Percentiles rank a stretch among this genome's conserved stretches.
Evolutionary conservation across 2,888 invertebrate species (phyloP).

Genomic region (Eremobia ochroleuca): DNA sequence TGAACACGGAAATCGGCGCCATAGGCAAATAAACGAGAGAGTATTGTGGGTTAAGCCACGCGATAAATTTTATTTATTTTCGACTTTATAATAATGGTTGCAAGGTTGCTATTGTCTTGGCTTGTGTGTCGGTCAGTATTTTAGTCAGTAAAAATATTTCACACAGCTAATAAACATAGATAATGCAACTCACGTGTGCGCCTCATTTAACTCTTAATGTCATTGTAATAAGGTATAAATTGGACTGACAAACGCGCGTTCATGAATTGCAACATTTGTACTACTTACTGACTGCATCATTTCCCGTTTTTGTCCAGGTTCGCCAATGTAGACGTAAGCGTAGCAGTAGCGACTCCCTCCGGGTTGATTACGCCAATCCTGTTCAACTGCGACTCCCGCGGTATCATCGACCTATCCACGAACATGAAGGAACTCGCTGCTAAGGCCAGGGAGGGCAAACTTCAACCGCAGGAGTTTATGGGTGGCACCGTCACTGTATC

Average conservation of each 20-base stretch:
- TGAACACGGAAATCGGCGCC: too few relatives aligned
- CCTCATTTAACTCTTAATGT: background rate
- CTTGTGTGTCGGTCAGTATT: background rate
- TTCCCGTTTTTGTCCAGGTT: constrained; percentile 90
- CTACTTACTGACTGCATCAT: background rate
- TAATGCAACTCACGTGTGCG: background rate
- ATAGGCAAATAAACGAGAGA: background rate
- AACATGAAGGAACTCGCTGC: constrained; percentile 95
- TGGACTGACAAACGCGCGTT: background rate
- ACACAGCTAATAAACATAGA: background rate
- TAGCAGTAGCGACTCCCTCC: constrained; percentile 98
- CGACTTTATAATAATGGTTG: background rate
- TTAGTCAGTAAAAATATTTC: background rate
- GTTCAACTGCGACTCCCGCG: constrained; percentile 97
- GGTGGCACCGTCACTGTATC: constrained; percentile 99
- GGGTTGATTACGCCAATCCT: constrained; percentile 99
- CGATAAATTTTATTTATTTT: background rate
- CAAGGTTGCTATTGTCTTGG: background rate
- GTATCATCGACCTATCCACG: constrained; percentile 95
- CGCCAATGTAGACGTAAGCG: constrained; percentile 97
- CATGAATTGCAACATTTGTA: background rate
- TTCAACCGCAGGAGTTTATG: constrained; percentile 98
- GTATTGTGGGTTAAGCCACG: background rate
- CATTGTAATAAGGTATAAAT: constrained; percentile 1
- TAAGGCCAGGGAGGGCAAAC: constrained; percentile 96